phyloP scores from a whole-genome alignment of 2,888 invertebrate genomes.

The Furcula furcula region DNA sequence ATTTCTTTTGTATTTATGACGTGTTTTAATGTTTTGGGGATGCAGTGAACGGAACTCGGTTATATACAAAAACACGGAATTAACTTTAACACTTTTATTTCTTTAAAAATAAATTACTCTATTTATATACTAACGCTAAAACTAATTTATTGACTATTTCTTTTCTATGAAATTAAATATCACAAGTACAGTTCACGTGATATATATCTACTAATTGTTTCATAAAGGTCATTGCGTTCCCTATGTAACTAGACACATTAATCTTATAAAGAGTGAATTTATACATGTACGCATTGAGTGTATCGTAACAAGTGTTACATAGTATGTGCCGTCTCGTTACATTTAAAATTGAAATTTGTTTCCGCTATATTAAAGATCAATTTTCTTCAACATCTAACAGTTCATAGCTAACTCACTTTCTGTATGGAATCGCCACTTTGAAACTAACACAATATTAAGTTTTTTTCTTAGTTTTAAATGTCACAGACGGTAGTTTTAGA shows the following conservation, averaged over 20 bases:
- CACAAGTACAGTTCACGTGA: background rate
- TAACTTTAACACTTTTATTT: too few relatives aligned
- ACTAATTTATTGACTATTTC: background rate
- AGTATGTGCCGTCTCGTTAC: constrained; percentile 15
- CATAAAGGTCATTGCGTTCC: constrained; percentile 14
- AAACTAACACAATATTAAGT: too few relatives aligned
- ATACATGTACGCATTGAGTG: constrained; percentile 25
- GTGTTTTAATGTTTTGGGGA: constrained; percentile 37
- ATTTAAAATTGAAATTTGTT: constrained; percentile 21
- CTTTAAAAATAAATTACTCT: too few relatives aligned
- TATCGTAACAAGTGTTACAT: constrained; percentile 16
- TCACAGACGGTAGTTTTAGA: constrained; percentile 18
- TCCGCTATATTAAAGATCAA: too few relatives aligned
- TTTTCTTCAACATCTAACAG: too few relatives aligned
- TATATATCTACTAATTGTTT: background rate
- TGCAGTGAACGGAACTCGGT: constrained; percentile 22
- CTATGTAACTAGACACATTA: constrained; percentile 19
- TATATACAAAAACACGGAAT: too few relatives aligned
- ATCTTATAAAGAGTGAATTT: constrained; percentile 30
- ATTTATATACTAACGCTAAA: background rate
- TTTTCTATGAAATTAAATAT: background rate
- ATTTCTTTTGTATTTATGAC: constrained; percentile 72
- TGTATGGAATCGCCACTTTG: too few relatives aligned
- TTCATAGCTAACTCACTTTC: too few relatives aligned
- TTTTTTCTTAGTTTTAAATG: constrained; percentile 19